Evolutionary conservation across 2,797 vertebrate species (phyloP).

Genomic region (Hippocampus kuda): DNA sequence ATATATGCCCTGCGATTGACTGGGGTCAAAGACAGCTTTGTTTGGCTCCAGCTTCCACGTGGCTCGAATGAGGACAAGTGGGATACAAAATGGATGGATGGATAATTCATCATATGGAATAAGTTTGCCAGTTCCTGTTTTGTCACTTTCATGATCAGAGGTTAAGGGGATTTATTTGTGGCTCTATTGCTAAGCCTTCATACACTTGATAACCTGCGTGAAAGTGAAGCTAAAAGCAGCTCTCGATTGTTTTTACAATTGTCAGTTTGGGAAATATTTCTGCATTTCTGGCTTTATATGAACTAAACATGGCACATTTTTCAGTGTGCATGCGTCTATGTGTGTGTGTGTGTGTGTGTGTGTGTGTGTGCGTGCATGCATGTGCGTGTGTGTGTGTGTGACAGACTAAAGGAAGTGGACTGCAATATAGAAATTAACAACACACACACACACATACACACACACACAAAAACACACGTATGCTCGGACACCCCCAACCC

Average conservation of each 20-base stretch:
- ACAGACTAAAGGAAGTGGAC: constrained; percentile 45
- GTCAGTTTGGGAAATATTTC: constrained; percentile 3
- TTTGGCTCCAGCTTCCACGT: no score
- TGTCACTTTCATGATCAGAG: not conserved
- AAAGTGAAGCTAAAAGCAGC: no score
- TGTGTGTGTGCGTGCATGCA: not conserved
- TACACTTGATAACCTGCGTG: not conserved
- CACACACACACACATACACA: constrained; percentile 14
- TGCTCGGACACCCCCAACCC: constrained; percentile 58
- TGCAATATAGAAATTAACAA: constrained; percentile 40
- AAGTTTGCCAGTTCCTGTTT: not conserved
- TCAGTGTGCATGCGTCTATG: not conserved
- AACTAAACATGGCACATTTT: constrained; percentile 15
- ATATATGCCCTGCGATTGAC: no score
- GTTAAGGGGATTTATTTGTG: not conserved
- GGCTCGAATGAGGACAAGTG: no score
- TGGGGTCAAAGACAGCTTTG: not conserved
- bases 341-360: constrained; percentile 1
- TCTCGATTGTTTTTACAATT: not conserved
- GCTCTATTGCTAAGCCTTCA: not conserved
- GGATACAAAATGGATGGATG: no score
- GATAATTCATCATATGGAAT: not conserved
- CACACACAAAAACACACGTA: constrained; percentile 19
- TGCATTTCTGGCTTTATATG: constrained; percentile 20
- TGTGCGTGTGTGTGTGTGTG: not conserved